Evolutionary conservation across 2,888 invertebrate genomes (phyloP).

Genomic region (Lepidocyrtoides sp.): DNA sequence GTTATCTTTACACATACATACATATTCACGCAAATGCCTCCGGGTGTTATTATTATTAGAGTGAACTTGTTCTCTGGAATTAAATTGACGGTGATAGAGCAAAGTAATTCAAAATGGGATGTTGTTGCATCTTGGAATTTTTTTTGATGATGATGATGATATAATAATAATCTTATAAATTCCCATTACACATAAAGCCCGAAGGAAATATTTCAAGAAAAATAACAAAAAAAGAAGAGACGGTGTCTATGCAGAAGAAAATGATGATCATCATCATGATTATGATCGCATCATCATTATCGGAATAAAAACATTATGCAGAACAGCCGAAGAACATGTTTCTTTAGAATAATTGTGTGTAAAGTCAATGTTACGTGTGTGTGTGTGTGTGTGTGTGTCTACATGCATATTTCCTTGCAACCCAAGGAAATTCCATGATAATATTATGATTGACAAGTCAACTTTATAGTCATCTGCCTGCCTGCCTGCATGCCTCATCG

Average conservation of each 20-base stretch:
- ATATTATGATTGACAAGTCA: constrained; percentile 61
- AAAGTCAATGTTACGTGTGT: constrained; percentile 31
- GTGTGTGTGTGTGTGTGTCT: not conserved
- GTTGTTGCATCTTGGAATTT: constrained; percentile 62
- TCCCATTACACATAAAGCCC: constrained; percentile 48
- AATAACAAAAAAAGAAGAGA: not conserved
- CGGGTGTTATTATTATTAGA: constrained; percentile 17
- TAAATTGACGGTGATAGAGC: constrained; percentile 19
- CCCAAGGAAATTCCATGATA: constrained; percentile 66
- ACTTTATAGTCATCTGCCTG: constrained; percentile 3
- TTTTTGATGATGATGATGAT: not conserved
- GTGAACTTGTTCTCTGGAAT: constrained; percentile 48
- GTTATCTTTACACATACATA: not conserved
- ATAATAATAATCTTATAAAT: constrained; percentile 1
- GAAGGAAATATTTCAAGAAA: constrained; percentile 53
- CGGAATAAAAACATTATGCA: constrained; percentile 26
- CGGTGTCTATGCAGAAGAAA: constrained; percentile 7
- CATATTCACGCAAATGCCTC: not conserved
- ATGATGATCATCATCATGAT: constrained; percentile 7
- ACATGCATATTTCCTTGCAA: not conserved
- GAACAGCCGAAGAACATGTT: constrained; percentile 23
- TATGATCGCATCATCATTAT: not conserved
- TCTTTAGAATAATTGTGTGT: constrained; percentile 22
- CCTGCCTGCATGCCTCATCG: not conserved
- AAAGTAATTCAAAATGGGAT: constrained; percentile 25